phyloP scores from a whole-genome alignment of 2,888 invertebrate species.

The Sycophila texana region DNA sequence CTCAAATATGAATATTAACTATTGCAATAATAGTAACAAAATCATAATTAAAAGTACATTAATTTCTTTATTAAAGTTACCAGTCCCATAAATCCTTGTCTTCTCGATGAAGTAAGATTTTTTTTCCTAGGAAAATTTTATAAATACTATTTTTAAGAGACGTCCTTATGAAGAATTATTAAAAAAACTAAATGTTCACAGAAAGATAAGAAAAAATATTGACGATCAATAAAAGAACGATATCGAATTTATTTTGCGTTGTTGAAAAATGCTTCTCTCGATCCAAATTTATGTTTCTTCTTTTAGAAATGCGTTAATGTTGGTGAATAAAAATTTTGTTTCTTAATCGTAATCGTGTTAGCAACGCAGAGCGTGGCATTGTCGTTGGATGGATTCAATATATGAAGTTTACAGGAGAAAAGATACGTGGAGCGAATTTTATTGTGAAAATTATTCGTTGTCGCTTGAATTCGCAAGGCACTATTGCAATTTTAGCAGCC shows the following conservation, averaged over 20 bases:
- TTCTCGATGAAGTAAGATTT: slow-evolving; percentile 8
- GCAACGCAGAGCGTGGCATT: no score
- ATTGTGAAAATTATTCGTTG: no score
- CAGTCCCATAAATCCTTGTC: slow-evolving; percentile 36
- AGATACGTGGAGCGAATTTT: no score
- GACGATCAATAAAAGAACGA: background rate
- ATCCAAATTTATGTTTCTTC: no score
- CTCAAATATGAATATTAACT: slow-evolving; percentile 43
- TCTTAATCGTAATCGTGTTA: no score
- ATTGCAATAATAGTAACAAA: slow-evolving; percentile 44
- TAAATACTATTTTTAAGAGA: background rate
- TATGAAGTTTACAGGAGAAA: no score
- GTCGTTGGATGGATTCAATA: no score
- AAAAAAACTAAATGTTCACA: slow-evolving; percentile 1
- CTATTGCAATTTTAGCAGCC: no score
- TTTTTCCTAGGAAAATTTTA: no score
- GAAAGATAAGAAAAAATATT: background rate
- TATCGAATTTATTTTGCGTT: background rate
- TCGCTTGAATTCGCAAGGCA: no score
- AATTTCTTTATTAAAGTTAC: slow-evolving; percentile 35
- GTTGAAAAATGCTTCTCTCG: no score
- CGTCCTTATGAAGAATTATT: slow-evolving; percentile 46
- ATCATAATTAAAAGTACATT: slow-evolving; percentile 23
- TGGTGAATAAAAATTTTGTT: background rate
- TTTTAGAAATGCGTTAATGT: background rate